A percentile compares a stretch with the other conserved stretches of the same genome.
Conservation (phyloP, 2,113 vertebrate genomes). For the Perca schrenkii region DNA sequence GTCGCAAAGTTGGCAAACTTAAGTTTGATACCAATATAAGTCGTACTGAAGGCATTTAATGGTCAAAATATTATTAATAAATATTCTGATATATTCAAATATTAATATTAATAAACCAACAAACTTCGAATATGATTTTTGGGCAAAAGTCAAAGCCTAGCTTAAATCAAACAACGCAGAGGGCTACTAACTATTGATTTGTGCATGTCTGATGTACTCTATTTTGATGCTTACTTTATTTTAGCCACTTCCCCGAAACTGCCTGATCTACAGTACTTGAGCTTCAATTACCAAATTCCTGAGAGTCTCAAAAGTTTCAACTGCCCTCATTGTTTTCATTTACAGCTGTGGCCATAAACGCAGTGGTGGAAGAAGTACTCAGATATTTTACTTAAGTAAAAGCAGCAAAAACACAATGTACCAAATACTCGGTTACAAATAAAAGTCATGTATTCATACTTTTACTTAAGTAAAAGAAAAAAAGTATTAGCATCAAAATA, state of each 20-base stretch:
- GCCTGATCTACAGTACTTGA: background rate
- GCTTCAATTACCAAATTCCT: background rate
- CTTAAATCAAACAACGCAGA: background rate
- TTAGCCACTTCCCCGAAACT: background rate
- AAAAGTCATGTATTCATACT: background rate
- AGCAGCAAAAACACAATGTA: background rate
- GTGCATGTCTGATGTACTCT: background rate
- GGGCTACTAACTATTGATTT: background rate
- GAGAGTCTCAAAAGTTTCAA: background rate
- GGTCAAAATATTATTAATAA: no score
- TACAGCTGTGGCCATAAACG: background rate
- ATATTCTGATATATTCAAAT: no score
- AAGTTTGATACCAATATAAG: no score
- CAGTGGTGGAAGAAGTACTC: background rate
- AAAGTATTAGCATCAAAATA: background rate
- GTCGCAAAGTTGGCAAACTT: no score
- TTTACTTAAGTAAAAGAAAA: background rate
- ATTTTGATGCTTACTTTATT: background rate
- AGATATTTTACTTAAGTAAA: background rate
- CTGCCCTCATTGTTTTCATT: background rate
- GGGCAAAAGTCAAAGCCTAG: background rate
- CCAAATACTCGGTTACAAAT: background rate
- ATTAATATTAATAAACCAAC: no score
- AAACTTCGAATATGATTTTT: no score
- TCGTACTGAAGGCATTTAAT: no score